Evolutionary conservation across 2,113 vertebrate genomes (phyloP), one percentile per base, ranked within the genome.

Genomic region (Plotosus lineatus): DNA sequence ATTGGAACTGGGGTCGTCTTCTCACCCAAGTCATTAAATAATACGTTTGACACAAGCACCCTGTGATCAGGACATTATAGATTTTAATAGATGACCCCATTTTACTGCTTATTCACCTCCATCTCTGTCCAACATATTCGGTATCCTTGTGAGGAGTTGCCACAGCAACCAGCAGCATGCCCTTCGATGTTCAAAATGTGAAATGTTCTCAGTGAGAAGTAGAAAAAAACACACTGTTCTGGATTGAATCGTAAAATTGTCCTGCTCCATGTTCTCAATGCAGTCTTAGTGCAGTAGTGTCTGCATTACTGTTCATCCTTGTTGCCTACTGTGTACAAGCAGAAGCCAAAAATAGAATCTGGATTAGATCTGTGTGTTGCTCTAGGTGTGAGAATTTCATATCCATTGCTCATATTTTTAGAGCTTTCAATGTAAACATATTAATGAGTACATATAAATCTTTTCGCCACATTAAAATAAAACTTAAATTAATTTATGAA

Each of bases 161-260:
- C 82, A 86, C 83, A 87, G 86, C 86, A 89, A 89, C 88, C 73
- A 58, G 44, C 69, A 68, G 75, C 73, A 75, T 44, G 63, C 77
- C 68, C 50, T 46, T 73, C 76, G 69, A 80, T 87, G 72, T 75
- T 69, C 31, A 81, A 78, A n/a, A 84, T 84, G 75, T 78, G 75
- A 76, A 56, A 74, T 48, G 36, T 79, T 86, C 61, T 81, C 77
- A 66, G 38, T 33, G 51, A 72, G 48, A 82, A 40, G 80, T 56
- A 74, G 60, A 33, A 44, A 42, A 79, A 58, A 56, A 51, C 33
- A 23, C 73, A 56, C 33, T 42, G 33, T 26, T 75, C 51, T 26
- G 33, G n/a, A 28, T 23, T 44, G 40, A 83, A 82, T 82, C 82
- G 42, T 80, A 75, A 79, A 38, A 77, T 31, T 46, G 63, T 87